These are phyloP conservation scores for Ceyx melanurus DNA, from an alignment of 2,113 vertebrate species.

Conservation along the genomic window DNA sequence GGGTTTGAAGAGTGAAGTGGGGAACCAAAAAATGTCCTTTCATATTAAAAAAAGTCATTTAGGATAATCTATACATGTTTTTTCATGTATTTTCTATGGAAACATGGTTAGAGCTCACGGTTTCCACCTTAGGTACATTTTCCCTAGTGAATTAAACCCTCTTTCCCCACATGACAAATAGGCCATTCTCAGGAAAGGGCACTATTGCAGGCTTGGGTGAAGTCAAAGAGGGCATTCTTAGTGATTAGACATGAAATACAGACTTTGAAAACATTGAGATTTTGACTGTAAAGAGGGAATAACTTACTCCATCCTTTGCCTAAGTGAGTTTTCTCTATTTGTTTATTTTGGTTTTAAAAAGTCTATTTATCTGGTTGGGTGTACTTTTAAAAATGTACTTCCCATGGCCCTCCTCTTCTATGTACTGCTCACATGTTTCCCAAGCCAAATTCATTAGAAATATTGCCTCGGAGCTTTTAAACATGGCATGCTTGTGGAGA, in stretches of 20 bases:
- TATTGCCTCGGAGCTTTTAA: constrained; percentile 38
- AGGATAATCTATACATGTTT: constrained; percentile 66
- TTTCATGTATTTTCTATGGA: constrained; percentile 70
- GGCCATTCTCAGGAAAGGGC: constrained; percentile 69
- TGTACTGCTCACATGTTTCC: background rate
- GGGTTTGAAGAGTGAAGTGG: constrained; percentile 30
- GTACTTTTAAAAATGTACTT: constrained; percentile 26
- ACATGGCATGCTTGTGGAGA: background rate
- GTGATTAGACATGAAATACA: constrained; percentile 60
- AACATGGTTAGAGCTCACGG: constrained; percentile 69
- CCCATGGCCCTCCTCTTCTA: constrained; percentile 19
- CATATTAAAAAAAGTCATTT: background rate
- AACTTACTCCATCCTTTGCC: constrained; percentile 58
- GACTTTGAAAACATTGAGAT: constrained; percentile 35
- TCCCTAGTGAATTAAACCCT: constrained; percentile 77
- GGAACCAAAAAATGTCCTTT: constrained; percentile 17
- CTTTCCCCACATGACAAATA: constrained; percentile 72
- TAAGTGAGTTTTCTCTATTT: constrained; percentile 62
- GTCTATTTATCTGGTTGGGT: constrained; percentile 48
- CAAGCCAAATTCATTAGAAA: constrained; percentile 45
- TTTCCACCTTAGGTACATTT: constrained; percentile 76
- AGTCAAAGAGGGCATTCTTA: constrained; percentile 77
- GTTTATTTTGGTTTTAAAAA: constrained; percentile 54
- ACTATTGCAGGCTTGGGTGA: constrained; percentile 50
- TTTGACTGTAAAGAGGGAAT: constrained; percentile 40